These are phyloP conservation scores for Penaeus indicus DNA, from an alignment of 1,140 invertebrate species.

Conservation along the genomic window DNA sequence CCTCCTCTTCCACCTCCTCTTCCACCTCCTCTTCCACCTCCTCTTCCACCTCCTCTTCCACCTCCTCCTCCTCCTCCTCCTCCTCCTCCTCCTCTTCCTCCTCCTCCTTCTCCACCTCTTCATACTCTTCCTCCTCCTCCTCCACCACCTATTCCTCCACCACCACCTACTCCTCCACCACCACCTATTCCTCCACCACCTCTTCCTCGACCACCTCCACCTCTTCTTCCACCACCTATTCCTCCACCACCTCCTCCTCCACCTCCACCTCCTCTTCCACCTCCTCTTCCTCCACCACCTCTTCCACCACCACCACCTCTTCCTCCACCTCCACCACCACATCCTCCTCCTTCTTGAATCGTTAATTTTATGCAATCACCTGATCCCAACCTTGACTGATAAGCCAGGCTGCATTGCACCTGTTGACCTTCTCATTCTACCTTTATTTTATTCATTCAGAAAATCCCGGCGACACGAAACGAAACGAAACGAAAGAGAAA, in stretches of 20 bases:
- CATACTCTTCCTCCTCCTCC: too few species aligned
- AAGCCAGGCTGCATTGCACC: too few species aligned
- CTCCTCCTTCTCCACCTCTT: constrained; percentile 10
- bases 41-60: background rate
- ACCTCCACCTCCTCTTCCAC: too few species aligned
- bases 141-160: background rate
- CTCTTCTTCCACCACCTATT: too few species aligned
- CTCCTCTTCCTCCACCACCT: too few species aligned
- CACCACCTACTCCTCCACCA: background rate
- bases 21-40: background rate
- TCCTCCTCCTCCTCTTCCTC: too few species aligned
- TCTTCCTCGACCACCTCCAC: too few species aligned
- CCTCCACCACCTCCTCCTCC: too few species aligned
- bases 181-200: background rate
- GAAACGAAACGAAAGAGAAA: background rate
- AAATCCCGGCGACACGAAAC: background rate
- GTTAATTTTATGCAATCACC: background rate
- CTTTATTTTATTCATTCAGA: too few species aligned
- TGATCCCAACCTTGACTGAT: too few species aligned
- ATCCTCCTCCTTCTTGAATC: background rate
- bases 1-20: background rate
- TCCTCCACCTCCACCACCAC: background rate
- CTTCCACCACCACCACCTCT: too few species aligned
- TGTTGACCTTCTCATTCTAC: too few species aligned
- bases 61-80: background rate